Evolutionary conservation across 2,888 invertebrate species (phyloP), one percentile per base, ranked within the genome.

Genomic region (Drosophila anomelani): DNA sequence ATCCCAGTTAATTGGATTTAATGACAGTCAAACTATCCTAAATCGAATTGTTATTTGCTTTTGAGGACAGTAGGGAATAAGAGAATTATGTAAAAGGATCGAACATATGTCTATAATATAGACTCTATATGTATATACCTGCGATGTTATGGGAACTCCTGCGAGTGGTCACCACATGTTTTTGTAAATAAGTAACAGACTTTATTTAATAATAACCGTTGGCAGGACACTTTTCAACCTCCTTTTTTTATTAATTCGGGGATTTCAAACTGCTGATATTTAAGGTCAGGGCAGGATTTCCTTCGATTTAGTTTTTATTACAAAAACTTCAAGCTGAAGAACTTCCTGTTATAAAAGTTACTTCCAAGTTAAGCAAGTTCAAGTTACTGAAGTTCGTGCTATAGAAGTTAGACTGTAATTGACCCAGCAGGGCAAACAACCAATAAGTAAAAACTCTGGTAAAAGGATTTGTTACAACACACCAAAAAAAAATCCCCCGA

Each of bases 1-100:
- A 66, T 64, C 75, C 58, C 57, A 84, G 67, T 76, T 85, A 83
- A 83, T 88, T 88, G 84, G 81, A 83, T 83, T 86, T 76, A 75
- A 64, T 60, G 41, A 61, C 60, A 61, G 60, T n/a, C 17, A 7
- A 43, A 34, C 60, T 59, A 26, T 13, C 32, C 2, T 58, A 17
- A 32, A 3, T 49, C 6, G 34, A 23, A 54, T 10, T 23, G 15
- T n/a, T 23, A 15, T 36, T 20, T 32, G 32, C 13, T 17, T 17
- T 15, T 1, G 0, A 20, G 10, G 17, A 17, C 7, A 1, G 7
- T 13, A 17, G 17, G 8, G 4, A 20, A 20, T 20, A 20, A 20
- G 20, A 20, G 20, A 20, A 20, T 20, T 20, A 23, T 23, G 23
- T 23, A 23, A 23, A 23, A 23, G 23, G 23, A 23, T 23, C 23